Base-by-base conservation (phyloP, 2,113 vertebrate genomes). In the Hipposideros armiger region DNA sequence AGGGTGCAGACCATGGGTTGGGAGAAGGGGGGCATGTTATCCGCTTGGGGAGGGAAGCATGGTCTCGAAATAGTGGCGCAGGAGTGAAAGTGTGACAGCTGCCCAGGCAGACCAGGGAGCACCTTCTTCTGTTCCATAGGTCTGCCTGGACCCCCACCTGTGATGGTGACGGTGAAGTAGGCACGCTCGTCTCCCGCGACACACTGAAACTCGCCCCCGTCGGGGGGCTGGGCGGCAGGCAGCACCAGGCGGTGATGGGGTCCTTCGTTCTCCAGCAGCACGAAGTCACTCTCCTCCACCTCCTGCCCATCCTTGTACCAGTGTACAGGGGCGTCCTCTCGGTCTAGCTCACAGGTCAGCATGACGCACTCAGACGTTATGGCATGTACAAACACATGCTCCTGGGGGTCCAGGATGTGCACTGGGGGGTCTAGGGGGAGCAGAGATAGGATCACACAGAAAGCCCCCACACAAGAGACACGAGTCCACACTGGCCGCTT, bases 261-360 rank as follows among this genome's bases (percentile, higher is more conserved):
- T 1, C 99, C 99, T 19, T 99, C 99, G 2, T 98, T 98, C 92
- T 99, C 99, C 42, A 99, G 97, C 66, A 99, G 91, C 15, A 99
- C 95, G 58, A 87, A 98, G 77, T 98, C 93, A 0, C 97, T 98
- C 54, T 97, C 98, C 88, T 99, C 99, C 69, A 99, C 98, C 95
- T 99, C 99, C 6, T 99, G 98, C 30, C 99, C 99, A 0, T 99
- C 99, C 90, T 99, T 98, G 98, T 99, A 99, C 99, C 99, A 99
- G 58, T 0, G 94, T 58, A 99, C 99, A 0, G 86, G 64, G 15
- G 98, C 98, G 0, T 97, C 99, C 0, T 96, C 97, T 36, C 97
- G 97, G 87, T 99, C 99, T 73, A 99, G 98, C 98, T 99, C 99
- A 54, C 99, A 99, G 97, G 99, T 99, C 96, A 99, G 96, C 47